Evolutionary conservation across 2,888 invertebrate genomes (phyloP), one percentile per base, ranked within the genome.

Genomic region (Drosophila fulvimacula): DNA sequence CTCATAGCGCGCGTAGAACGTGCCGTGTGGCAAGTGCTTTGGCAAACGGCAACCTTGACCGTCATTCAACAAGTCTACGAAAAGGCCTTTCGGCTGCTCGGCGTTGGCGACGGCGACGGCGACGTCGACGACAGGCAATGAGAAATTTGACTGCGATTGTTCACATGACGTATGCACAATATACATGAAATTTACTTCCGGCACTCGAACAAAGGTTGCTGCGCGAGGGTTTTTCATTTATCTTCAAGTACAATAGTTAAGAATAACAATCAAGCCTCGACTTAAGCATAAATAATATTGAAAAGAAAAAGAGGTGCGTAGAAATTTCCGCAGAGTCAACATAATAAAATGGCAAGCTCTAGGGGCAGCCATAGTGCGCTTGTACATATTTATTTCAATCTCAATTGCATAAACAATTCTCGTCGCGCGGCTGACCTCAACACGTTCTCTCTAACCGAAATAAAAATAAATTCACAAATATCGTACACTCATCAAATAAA

Each of bases 321-420:
- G 85, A 76, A 88, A 82, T 85, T 89, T 85, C 85, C 86, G 86
- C 82, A 78, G 62, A 79, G 61, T 52, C 49, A 69, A 53, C 53
- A 38, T 38, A 55, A 52, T 65, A 46, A 65, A 48, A 65, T 21
- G n/a, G 61, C 62, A 46, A 9, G 34, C 41, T 53, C 64, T 66
- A 67, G 87, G 52, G 42, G 49, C 57, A 55, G 32, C 56, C 41
- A 30, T 24, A 73, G 53, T 73, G 73, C 73, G 58, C 56, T 38
- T 44, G 27, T 48, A 30, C 27, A 30, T 30, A 56, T 62, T 56
- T 65, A 53, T 62, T 70, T 64, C 46, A 52, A 52, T 77, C 44
- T 44, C 19, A 77, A 70, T 72, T 81, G 79, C 70, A 78, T 59
- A 64, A 69, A 73, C 82, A 79, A 78, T 58, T 64, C 63, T 61